phyloP scores from a whole-genome alignment of 2,888 invertebrate genomes.

The Aquatica leii region DNA sequence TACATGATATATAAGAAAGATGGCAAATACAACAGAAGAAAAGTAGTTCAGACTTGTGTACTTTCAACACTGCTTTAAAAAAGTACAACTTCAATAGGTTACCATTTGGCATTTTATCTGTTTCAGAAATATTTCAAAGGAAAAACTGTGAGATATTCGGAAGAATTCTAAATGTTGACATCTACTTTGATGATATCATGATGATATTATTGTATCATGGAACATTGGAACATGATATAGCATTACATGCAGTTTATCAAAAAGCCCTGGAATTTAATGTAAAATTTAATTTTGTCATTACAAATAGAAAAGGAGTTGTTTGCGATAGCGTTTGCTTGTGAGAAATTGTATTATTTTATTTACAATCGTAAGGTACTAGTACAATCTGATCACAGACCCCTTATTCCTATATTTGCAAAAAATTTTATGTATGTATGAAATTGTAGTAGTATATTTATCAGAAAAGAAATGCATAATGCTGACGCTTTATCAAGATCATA shows the following conservation, averaged over 20 bases:
- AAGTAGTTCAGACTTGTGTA: constrained; percentile 32
- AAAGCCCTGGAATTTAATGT: constrained; percentile 35
- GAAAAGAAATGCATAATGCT: constrained; percentile 25
- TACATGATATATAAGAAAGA: constrained; percentile 29
- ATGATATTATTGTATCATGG: constrained; percentile 36
- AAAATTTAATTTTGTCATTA: constrained; percentile 40
- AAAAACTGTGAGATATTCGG: constrained; percentile 35
- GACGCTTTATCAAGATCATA: constrained; percentile 26
- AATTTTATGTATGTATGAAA: background rate
- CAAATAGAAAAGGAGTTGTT: constrained; percentile 47
- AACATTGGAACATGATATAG: constrained; percentile 38
- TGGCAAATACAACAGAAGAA: constrained; percentile 28
- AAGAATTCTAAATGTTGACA: constrained; percentile 29
- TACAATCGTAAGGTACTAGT: background rate
- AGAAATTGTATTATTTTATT: constrained; percentile 43
- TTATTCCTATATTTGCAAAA: too few relatives aligned
- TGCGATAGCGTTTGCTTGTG: constrained; percentile 44
- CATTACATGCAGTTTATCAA: constrained; percentile 28
- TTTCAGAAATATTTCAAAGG: constrained; percentile 28
- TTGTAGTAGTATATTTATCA: constrained; percentile 20
- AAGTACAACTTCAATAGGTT: constrained; percentile 31
- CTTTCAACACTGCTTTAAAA: constrained; percentile 37
- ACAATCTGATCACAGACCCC: constrained; percentile 23
- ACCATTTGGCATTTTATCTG: constrained; percentile 21
- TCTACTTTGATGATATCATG: background rate